A percentile compares a stretch with the other conserved stretches of the same genome.
phyloP scores from a whole-genome alignment of 2,888 invertebrate genomes.

The Oegoconia quadripuncta region DNA sequence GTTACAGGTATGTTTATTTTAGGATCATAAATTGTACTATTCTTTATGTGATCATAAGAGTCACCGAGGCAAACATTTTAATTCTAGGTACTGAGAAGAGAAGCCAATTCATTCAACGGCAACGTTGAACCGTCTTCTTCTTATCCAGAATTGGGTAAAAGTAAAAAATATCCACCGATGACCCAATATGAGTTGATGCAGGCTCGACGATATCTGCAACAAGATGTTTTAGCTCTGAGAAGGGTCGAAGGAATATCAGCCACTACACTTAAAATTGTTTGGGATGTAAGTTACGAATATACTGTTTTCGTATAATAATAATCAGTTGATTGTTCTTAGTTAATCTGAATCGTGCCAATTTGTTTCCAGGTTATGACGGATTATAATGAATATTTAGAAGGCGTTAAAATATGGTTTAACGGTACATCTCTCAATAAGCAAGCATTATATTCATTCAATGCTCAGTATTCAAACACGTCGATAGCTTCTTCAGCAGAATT shows the following conservation, averaged over 20 bases:
- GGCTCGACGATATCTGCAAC: conserved; percentile 86
- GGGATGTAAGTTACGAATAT: conserved; percentile 87
- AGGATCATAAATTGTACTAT: background rate
- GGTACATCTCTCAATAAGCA: conserved; percentile 62
- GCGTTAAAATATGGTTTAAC: conserved; percentile 82
- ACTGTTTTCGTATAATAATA: conserved; percentile 5
- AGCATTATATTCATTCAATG: conserved; percentile 45
- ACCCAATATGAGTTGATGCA: conserved; percentile 88
- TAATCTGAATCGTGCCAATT: background rate
- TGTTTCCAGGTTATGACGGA: conserved; percentile 67
- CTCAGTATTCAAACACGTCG: conserved; percentile 47
- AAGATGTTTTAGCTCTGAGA: conserved; percentile 87
- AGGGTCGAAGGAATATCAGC: conserved; percentile 84
- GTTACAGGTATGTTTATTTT: conserved; percentile 81
- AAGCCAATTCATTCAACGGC: conserved; percentile 64
- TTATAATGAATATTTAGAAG: conserved; percentile 81
- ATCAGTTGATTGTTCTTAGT: background rate
- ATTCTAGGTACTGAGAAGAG: conserved; percentile 60
- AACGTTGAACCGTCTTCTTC: conserved; percentile 60
- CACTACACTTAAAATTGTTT: conserved; percentile 87
- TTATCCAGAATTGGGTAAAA: conserved; percentile 63
- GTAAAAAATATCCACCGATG: conserved; percentile 81
- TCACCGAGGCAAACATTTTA: too few relatives aligned
- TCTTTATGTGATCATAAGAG: too few relatives aligned
- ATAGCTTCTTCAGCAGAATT: conserved; percentile 54